Base-by-base conservation (phyloP, 64 coral and sea anemone species). In the Montipora efflorescens region DNA sequence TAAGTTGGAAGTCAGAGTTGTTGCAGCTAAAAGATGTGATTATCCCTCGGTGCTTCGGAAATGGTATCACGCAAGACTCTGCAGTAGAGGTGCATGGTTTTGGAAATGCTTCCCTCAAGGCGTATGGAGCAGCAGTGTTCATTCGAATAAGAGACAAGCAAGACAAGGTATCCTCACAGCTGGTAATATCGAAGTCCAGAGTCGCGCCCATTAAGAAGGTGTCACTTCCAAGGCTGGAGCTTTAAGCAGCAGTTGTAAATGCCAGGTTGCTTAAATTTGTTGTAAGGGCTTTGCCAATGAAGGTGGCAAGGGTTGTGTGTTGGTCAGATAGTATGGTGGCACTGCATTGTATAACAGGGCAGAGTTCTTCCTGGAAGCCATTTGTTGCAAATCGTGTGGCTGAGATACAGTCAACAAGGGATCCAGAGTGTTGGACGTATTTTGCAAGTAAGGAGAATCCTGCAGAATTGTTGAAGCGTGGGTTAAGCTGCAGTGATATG, bases 231-330 rank as follows among this genome's bases (percentile, higher is more conserved):
- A n/a, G 93, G 48, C 87, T 94, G 7, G 93, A 94, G 13, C 52
- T 94, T 19, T 15, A 84, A 61, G 87, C 87, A 64, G 87, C 93
- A 66, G 87, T 90, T 5, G 64, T 91, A 52, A 91, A 72, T 91
- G 15, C 77, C 43, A 73, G 89, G 9, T 55, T 91, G 28, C 8
- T 82, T 15, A 82, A 74, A 43, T 91, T 77, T 61, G 61, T 91
- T 71, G 47, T 62, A 49, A 67, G 82, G 11, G 73, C 89, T 78
- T 48, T 91, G 77, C 62, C 43, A 22, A 47, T 81, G 14, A 71
- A 80, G 22, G 12, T 75, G 59, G 28, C 14, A 5, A 23, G 89
- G 46, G 55, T 91, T 71, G 59, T 91, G 8, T 81, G 77, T 7
- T 91, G 74, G 28, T 70, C 77, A 14, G 89, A 91, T 67, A 82